Percentiles rank a stretch among this genome's conserved stretches.
phyloP scores from a whole-genome alignment of 2,888 invertebrate genomes.

The Margaritifera margaritifera region DNA sequence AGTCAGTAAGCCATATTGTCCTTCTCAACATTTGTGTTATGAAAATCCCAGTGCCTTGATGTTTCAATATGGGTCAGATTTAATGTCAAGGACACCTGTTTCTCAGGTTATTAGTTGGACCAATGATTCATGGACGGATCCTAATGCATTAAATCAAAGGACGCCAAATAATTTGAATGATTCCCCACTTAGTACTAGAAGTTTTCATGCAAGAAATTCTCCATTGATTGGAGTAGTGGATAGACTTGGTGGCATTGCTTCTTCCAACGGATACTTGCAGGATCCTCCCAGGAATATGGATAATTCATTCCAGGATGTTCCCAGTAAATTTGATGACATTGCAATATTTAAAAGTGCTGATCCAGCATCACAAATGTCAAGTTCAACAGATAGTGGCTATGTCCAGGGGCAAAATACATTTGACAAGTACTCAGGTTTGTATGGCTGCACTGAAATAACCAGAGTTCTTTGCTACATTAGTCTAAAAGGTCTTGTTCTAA shows the following conservation, averaged over 20 bases:
- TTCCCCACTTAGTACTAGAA: constrained; percentile 27
- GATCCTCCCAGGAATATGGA: constrained; percentile 27
- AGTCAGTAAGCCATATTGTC: constrained; percentile 1
- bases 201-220: constrained; percentile 37
- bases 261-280: constrained; percentile 32
- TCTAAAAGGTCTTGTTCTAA: too few species aligned
- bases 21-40: too few species aligned
- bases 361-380: constrained; percentile 67
- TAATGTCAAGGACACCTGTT: constrained; percentile 15
- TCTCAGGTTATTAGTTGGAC: constrained; percentile 33
- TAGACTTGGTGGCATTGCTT: constrained; percentile 23
- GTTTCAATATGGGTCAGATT: too few species aligned
- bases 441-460: background rate
- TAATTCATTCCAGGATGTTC: constrained; percentile 37
- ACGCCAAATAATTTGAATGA: constrained; percentile 25
- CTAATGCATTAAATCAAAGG: constrained; percentile 41
- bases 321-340: constrained; percentile 61
- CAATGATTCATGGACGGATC: constrained; percentile 39
- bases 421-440: constrained; percentile 33
- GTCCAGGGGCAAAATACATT: constrained; percentile 60
- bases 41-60: constrained; percentile 20
- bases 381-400: constrained; percentile 70
- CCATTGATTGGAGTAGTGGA: constrained; percentile 29
- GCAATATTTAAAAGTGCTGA: constrained; percentile 63
- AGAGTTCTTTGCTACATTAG: too few species aligned